Evolutionary conservation across 2,797 vertebrate genomes (phyloP), one percentile per base, ranked within the genome.

Genomic region (Cichlasoma orientale): DNA sequence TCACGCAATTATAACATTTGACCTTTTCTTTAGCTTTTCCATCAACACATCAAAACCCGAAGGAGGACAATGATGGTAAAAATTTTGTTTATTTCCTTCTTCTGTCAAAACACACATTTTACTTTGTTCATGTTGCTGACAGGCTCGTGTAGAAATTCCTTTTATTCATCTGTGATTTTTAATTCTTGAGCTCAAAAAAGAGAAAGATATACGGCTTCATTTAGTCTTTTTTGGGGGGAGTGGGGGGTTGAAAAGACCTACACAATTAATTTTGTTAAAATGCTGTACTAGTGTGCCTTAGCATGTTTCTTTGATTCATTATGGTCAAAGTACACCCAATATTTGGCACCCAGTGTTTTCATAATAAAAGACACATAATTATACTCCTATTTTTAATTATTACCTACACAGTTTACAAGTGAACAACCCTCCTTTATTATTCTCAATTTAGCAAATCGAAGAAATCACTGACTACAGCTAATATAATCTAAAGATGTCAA

Each of bases 71-170:
- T 4, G 33, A 38, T 58, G 0, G 53, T 38, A 59, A 78, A 78
- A 82, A 81, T 68, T 57, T 12, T 59, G 50, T 77, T 63, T 41
- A 41, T 75, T 41, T 70, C 4, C 19, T 8, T 6, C 21, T 69
- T 70, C 87, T 86, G 80, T 88, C 89, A 83, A 81, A 86, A 84
- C 85, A 74, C 72, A 71, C 47, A 58, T 79, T 86, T 75, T 27
- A 78, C 87, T 90, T 89, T 90, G 59, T 88, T 90, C 52, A 3
- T 41, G 74, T 59, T 47, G 23, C 53, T 90, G 85, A 90, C 88
- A 82, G 61, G 56, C 33, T 86, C 38, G 4, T 79, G 84, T 50
- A 68, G 47, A 88, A 80, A 70, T 21, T 23, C 66, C 79, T 63
- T 86, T 88, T 9, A 77, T 89, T 71, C n/a, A 57, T 79, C 31